phyloP scores from a whole-genome alignment of 2,888 invertebrate species.

The Raillietiella orientalis region DNA sequence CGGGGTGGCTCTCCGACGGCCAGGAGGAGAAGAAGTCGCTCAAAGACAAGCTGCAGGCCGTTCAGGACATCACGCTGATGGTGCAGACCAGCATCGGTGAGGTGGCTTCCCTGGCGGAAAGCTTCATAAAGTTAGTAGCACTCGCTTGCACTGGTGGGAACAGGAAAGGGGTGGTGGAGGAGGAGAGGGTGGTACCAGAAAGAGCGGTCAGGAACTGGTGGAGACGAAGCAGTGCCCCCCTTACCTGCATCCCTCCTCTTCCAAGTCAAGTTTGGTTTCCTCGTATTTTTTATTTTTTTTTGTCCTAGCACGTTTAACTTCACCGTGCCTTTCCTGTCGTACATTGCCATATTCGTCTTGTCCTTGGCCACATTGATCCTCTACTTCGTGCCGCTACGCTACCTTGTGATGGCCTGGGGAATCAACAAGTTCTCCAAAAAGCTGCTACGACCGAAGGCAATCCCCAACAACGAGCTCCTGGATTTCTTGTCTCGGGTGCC shows the following conservation, averaged over 20 bases:
- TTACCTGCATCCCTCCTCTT: too few relatives aligned
- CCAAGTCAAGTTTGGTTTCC: too few relatives aligned
- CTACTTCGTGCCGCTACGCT: conserved; percentile 60
- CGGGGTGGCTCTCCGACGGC: conserved; percentile 7
- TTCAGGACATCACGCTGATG: conserved; percentile 86
- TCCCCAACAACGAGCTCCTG: conserved; percentile 85
- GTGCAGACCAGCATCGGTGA: conserved; percentile 87
- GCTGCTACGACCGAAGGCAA: conserved; percentile 62
- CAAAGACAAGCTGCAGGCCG: conserved; percentile 68
- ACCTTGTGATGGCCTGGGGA: conserved; percentile 73
- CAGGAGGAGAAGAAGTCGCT: conserved; percentile 83
- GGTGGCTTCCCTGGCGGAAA: conserved; percentile 71
- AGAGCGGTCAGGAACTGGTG: too few relatives aligned
- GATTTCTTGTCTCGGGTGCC: conserved; percentile 83
- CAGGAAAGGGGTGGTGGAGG: too few relatives aligned
- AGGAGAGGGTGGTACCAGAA: too few relatives aligned
- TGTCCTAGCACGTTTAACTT: conserved; percentile 67
- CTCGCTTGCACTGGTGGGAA: too few relatives aligned
- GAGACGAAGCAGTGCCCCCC: too few relatives aligned
- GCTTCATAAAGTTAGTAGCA: conserved; percentile 74
- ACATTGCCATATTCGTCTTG: conserved; percentile 50
- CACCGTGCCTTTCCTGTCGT: conserved; percentile 80
- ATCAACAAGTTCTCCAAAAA: conserved; percentile 81
- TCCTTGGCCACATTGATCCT: conserved; percentile 37
- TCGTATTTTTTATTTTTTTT: conserved; percentile 7